These are phyloP conservation scores for Drosophila varians DNA, from an alignment of 1,140 invertebrate genomes.

Conservation along the genomic window DNA sequence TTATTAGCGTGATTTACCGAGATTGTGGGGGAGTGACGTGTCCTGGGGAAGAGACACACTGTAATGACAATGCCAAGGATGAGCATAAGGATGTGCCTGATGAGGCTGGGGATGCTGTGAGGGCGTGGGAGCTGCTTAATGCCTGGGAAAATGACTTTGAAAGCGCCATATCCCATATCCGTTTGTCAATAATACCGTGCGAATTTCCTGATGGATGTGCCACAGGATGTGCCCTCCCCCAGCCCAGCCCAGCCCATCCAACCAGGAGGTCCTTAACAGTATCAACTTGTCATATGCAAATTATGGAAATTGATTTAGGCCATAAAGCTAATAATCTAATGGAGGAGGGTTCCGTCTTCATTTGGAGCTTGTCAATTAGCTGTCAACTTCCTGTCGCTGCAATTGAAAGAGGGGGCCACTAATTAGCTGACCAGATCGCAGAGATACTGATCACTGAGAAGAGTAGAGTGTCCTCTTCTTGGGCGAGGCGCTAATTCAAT, in stretches of 20 bases:
- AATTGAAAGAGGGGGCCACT: conserved; percentile 6
- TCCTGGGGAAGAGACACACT: conserved; percentile 22
- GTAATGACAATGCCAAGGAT: conserved; percentile 6
- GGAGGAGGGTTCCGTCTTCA: conserved; percentile 9
- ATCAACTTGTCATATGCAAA: conserved; percentile 55
- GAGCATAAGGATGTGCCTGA: conserved; percentile 54
- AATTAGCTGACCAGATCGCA: conserved; percentile 43
- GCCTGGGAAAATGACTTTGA: conserved; percentile 73
- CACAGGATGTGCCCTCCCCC: conserved; percentile 20
- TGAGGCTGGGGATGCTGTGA: conserved; percentile 13
- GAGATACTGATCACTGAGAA: conserved; percentile 13
- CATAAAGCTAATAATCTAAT: conserved; percentile 31
- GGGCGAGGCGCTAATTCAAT: conserved; percentile 68
- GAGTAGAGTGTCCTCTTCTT: conserved; percentile 24
- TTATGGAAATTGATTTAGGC: conserved; percentile 32
- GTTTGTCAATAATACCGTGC: conserved; percentile 78
- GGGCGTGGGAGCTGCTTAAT: conserved; percentile 9
- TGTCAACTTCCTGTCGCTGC: conserved; percentile 49
- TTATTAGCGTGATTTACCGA: conserved; percentile 80
- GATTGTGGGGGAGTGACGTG: conserved; percentile 59
- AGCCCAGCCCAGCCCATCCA: too few relatives aligned
- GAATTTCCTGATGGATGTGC: conserved; percentile 67
- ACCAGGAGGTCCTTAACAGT: too few relatives aligned
- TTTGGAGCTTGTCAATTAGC: conserved; percentile 45
- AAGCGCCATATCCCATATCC: conserved; percentile 70